Percentiles rank a stretch among this genome's conserved stretches.
These are phyloP conservation scores for Carduelis carduelis DNA, from an alignment of 2,797 vertebrate genomes.

Conservation along the genomic window DNA sequence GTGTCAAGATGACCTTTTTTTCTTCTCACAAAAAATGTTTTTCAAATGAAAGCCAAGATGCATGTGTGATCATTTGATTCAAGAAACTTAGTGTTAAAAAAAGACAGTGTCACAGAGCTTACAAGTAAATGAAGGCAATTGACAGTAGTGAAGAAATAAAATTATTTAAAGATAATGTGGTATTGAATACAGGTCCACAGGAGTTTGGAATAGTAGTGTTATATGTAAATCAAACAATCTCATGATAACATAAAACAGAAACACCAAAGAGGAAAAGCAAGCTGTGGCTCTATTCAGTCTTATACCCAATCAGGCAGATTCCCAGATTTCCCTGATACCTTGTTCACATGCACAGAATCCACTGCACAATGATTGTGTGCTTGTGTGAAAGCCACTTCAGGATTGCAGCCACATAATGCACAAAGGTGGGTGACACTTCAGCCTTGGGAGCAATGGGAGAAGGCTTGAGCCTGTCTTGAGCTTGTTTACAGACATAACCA, in stretches of 20 bases:
- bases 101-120: background rate
- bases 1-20: background rate
- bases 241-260: background rate
- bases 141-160: background rate
- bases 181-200: background rate
- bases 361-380: fast-evolving
- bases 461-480: background rate
- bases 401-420: background rate
- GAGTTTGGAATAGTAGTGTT: background rate
- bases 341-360: background rate
- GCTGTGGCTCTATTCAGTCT: background rate
- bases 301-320: background rate
- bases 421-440: background rate
- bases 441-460: background rate
- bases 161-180: background rate
- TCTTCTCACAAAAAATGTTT: background rate
- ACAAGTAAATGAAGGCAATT: background rate
- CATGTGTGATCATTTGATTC: background rate
- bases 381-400: background rate
- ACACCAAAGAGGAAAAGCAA: background rate
- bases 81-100: background rate
- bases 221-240: background rate
- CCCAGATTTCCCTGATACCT: background rate
- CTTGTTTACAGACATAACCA: background rate
- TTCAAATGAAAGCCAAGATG: background rate